phyloP scores from a whole-genome alignment of 2,113 vertebrate genomes.

The Cercopithecus mona region DNA sequence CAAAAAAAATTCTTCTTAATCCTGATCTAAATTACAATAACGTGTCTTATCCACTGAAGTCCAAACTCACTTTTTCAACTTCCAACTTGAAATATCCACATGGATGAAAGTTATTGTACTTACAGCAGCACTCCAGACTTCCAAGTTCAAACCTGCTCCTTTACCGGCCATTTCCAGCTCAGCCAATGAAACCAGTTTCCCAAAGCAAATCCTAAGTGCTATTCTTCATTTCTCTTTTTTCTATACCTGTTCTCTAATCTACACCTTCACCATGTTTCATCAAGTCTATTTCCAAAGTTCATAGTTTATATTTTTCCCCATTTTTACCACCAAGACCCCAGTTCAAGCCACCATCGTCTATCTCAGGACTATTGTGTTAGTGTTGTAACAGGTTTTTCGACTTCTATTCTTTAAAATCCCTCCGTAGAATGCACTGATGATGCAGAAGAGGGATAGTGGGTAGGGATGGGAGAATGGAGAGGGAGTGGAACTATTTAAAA shows the following conservation, averaged over 20 bases:
- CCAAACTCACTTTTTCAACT: neutral
- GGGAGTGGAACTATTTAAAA: neutral
- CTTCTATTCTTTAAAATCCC: neutral
- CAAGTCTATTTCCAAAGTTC: neutral
- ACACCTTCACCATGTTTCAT: neutral
- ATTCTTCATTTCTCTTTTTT: neutral
- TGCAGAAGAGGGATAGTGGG: neutral
- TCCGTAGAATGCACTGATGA: neutral
- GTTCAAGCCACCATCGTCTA: neutral
- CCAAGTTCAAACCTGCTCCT: neutral
- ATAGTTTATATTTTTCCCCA: fast-evolving
- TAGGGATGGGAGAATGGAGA: neutral
- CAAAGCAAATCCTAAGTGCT: neutral
- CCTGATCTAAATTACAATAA: neutral
- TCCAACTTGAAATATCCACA: neutral
- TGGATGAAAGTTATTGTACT: neutral
- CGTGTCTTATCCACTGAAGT: neutral
- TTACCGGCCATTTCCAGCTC: too few species aligned
- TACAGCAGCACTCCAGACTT: neutral
- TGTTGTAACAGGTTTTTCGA: neutral
- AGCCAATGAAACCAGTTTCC: neutral
- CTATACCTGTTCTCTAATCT: neutral
- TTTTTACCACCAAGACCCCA: neutral
- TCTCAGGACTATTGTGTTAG: fast-evolving
- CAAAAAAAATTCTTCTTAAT: neutral